Evolutionary conservation across 2,888 invertebrate genomes (phyloP), one percentile per base, ranked within the genome.

Genomic region (Rutpela maculata): DNA sequence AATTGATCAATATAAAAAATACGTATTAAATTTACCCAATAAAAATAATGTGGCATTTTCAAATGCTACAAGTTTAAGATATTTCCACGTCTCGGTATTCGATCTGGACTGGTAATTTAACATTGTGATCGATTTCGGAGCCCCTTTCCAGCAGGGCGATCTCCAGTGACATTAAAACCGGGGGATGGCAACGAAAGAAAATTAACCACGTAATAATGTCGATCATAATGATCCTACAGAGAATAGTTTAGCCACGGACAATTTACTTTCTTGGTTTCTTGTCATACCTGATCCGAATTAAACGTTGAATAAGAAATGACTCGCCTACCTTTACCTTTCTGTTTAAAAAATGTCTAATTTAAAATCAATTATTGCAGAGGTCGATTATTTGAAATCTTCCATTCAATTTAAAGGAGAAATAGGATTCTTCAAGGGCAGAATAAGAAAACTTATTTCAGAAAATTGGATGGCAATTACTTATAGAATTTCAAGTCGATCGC

Each of bases 141-240:
- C 81, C 78, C 78, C 73, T 75, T 81, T 77, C 79, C 75, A 68
- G 68, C 75, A 73, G 70, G 74, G 77, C 73, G 75, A 79, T 78
- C 79, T 78, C 80, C 79, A 67, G 76, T 79, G 81, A 80, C 80
- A 81, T 78, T 80, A 79, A 80, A 80, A 57, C 59, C 18, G 17
- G 18, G 77, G 77, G 72, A 77, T 76, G 80, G 70, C 69, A 75
- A 77, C 67, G 71, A 82, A 83, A 82, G 84, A 81, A 84, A 85
- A 84, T 84, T 85, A 83, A 82, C 84, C 83, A 83, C 84, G 84
- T 85, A 81, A 83, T 83, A 84, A 84, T 83, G 83, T 84, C 83
- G 82, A 82, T 83, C 84, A 83, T 85, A 84, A 85, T 85, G 84
- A 82, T 84, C 79, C 84, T 79, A 72, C 63, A 19, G 85, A 81